Percentiles rank a stretch among this genome's conserved stretches.
Conservation (phyloP, 2,888 invertebrate genomes). For the Zhuqinia jingwanae region DNA sequence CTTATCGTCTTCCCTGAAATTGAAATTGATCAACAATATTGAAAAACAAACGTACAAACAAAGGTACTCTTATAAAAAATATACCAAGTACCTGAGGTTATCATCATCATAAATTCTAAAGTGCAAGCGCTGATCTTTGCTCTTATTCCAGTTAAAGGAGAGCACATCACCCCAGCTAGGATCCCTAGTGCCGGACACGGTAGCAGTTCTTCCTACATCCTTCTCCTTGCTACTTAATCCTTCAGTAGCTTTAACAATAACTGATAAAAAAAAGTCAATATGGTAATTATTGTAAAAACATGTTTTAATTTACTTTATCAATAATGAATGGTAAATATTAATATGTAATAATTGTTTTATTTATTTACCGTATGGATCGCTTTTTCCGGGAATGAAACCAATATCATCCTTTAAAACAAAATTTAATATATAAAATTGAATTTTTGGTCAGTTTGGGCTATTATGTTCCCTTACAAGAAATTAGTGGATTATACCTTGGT, state of each 20-base stretch:
- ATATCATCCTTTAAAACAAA: no score
- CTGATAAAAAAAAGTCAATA: background rate
- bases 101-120: conserved; percentile 63
- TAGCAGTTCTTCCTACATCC: conserved; percentile 51
- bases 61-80: no score
- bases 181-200: conserved; percentile 47
- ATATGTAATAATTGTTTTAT: background rate
- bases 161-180: conserved; percentile 64
- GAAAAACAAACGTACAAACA: no score
- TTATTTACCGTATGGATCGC: conserved; percentile 70
- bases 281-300: background rate
- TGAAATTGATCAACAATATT: no score
- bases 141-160: conserved; percentile 55
- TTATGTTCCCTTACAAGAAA: no score
- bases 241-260: conserved; percentile 39
- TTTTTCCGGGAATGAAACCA: conserved; percentile 66
- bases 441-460: no score
- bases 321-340: no score
- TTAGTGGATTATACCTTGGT: no score
- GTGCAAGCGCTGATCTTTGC: conserved; percentile 62
- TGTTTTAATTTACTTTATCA: background rate
- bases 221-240: conserved; percentile 49
- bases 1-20: conserved; percentile 60
- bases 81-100: no score
- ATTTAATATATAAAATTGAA: conserved; percentile 60